Evolutionary conservation across 2,113 vertebrate species (phyloP).

Genomic region (Sphyrna mokarran): DNA sequence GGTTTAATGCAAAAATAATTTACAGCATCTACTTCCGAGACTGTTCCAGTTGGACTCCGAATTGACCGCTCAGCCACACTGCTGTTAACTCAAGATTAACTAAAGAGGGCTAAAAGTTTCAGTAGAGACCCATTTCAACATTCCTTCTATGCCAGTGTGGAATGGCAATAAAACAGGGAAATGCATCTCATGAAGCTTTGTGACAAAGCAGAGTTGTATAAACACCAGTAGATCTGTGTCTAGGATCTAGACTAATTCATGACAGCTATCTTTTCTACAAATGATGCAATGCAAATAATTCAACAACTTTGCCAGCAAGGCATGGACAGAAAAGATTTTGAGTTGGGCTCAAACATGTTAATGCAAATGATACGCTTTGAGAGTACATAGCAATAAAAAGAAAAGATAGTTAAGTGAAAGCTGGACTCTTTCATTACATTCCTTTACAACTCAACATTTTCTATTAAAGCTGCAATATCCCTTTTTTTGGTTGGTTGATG

Average conservation of each 20-base stretch:
- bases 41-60: not conserved
- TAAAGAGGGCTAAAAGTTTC: not conserved
- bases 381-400: not conserved
- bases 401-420: not conserved
- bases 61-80: not conserved
- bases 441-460: not conserved
- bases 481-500: slow-evolving; percentile 4
- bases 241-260: not conserved
- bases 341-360: not conserved
- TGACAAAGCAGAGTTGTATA: not conserved
- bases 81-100: not conserved
- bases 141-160: not conserved
- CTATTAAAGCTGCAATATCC: not conserved
- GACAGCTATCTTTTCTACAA: not conserved
- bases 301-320: not conserved
- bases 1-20: not conserved
- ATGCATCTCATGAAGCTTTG: not conserved
- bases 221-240: not conserved
- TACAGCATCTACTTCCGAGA: not conserved
- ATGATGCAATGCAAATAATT: not conserved
- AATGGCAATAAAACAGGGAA: not conserved
- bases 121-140: not conserved
- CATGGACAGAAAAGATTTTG: not conserved
- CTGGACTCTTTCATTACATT: not conserved
- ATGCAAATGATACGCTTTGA: not conserved